Conservation (phyloP, 2,888 invertebrate genomes). For the Formica aserva region DNA sequence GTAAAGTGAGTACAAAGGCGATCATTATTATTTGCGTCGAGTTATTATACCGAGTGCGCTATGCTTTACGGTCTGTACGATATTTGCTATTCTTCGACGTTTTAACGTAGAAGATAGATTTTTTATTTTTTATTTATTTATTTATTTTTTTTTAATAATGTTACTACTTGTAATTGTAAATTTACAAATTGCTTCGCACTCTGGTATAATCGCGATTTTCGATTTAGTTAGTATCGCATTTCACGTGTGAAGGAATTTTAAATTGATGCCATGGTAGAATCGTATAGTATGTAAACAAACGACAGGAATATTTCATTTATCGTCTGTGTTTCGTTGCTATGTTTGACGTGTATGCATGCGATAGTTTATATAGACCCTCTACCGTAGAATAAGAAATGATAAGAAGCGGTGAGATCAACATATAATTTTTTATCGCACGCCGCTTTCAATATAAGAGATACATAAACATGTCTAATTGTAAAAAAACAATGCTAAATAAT, state of each 20-base stretch:
- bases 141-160: not conserved
- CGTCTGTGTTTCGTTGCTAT: not conserved
- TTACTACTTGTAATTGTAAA: not conserved
- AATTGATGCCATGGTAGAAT: not conserved
- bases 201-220: not conserved
- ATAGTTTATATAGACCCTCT: not conserved
- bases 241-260: not conserved
- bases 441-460: not conserved
- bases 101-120: no score
- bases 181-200: not conserved
- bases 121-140: no score
- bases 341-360: not conserved
- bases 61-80: not conserved
- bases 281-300: not conserved
- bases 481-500: not conserved
- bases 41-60: not conserved
- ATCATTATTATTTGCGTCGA: not conserved
- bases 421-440: not conserved
- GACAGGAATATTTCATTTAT: not conserved
- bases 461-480: not conserved
- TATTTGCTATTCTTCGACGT: not conserved
- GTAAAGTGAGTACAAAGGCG: conserved; percentile 81
- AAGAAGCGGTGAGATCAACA: not conserved
- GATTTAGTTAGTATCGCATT: not conserved
- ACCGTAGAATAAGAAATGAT: not conserved